A percentile compares a stretch with the other conserved stretches of the same genome.
phyloP scores from a whole-genome alignment of 2,888 invertebrate genomes.

The Bhutanitis thaidina region DNA sequence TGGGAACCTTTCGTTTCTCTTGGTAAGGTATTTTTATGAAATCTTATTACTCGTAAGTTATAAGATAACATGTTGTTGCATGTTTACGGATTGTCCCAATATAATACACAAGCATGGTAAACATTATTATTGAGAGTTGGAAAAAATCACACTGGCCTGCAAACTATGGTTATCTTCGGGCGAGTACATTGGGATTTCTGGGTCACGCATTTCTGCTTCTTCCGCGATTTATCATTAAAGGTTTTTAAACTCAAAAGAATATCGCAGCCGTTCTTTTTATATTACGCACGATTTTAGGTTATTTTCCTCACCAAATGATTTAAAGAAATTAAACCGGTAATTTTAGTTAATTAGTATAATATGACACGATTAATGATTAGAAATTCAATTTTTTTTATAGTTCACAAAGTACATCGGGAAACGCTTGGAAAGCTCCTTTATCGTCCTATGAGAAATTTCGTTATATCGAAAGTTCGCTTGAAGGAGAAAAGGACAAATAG shows the following conservation, averaged over 20 bases:
- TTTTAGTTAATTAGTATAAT: too few species aligned
- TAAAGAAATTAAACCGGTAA: too few species aligned
- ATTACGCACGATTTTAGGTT: background rate
- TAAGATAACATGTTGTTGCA: too few species aligned
- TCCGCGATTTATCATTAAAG: constrained; percentile 15
- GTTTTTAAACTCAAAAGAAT: constrained; percentile 6
- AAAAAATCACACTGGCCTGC: constrained; percentile 14
- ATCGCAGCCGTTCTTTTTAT: background rate
- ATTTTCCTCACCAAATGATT: too few species aligned
- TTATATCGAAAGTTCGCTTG: background rate
- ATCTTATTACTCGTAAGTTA: too few species aligned
- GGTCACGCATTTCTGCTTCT: constrained; percentile 20
- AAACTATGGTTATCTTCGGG: constrained; percentile 17
- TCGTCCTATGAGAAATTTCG: background rate
- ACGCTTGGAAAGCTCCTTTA: background rate
- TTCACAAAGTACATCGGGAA: background rate
- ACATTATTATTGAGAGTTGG: background rate
- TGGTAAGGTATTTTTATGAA: too few species aligned
- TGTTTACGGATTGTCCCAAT: background rate
- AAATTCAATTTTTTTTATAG: too few species aligned
- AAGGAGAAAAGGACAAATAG: background rate
- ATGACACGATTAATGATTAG: too few species aligned
- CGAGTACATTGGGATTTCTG: constrained; percentile 22
- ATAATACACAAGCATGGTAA: background rate
- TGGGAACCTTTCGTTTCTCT: too few species aligned